Evolutionary conservation across 2,797 vertebrate species (phyloP), one percentile per base, ranked within the genome.

Genomic region (Neoniphon sammara): DNA sequence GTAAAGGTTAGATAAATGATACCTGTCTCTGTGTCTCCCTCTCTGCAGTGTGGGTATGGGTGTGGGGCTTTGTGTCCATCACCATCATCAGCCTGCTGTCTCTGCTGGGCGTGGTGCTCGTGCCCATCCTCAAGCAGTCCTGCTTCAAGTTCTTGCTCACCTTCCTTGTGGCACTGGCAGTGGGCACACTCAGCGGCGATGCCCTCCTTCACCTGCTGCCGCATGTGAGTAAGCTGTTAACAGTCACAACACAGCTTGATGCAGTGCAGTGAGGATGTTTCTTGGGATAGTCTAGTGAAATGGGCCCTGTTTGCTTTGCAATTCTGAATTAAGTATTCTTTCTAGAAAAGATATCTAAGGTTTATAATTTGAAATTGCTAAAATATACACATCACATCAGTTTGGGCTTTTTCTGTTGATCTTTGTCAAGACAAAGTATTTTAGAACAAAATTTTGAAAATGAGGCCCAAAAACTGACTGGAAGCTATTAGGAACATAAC

Each of bases 121-220:
- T 99, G 68, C 98, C 98, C 85, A 97, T 99, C 87, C 96, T 98
- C 90, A 97, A 99, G 73, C 97, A 99, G 82, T 94, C 95, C 89
- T 99, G 96, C 94, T 99, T 99, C 94, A 98, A 98, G 92, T 99
- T 97, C 89, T 96, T 99, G 80, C 96, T 99, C 88, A 98, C 97
- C 72, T 99, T 99, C 93, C 94, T 99, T 86, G 97, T 99, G 85
- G 98, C 98, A 34, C 92, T 99, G 78, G 97, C 97, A 2, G 97
- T 99, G 83, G 98, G 98, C 85, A 99, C 98, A 18, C 97, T 99
- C 91, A 99, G 97, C 21, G 97, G 98, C 27, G 98, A 99, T 25
- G 98, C 98, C 49, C 95, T 99, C 18, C 96, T 99, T 78, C 98
- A 99, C 85, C 95, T 99, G 46, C 92, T 99, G 83, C 98, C 98